Conservation (phyloP, 2,888 invertebrate species). For the Troilus luridus region DNA sequence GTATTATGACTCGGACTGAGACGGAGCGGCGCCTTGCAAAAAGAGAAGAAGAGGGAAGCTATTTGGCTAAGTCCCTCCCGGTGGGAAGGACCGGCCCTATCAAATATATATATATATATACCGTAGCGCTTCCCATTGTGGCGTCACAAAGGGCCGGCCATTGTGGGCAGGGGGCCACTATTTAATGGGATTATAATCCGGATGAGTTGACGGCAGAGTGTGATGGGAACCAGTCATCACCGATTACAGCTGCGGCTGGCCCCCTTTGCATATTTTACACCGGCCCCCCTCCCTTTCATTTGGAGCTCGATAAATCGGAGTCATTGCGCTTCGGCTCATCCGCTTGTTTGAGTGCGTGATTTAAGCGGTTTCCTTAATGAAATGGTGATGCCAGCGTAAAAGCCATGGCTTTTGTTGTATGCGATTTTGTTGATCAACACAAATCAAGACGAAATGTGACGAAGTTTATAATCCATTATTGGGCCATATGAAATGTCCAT, state of each 20-base stretch:
- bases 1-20: slow-evolving; percentile 37
- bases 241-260: slow-evolving; percentile 12
- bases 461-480: too few relatives aligned
- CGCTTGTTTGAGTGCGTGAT: background rate
- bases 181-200: slow-evolving; percentile 48
- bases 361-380: background rate
- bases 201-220: slow-evolving; percentile 46
- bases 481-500: too few relatives aligned
- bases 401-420: background rate
- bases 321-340: background rate
- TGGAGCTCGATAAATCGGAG: background rate
- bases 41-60: slow-evolving; percentile 27
- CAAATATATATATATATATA: background rate
- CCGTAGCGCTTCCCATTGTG: slow-evolving; percentile 43
- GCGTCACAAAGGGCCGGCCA: background rate
- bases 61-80: slow-evolving; percentile 24
- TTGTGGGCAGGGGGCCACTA: slow-evolving; percentile 16
- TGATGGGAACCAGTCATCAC: slow-evolving; percentile 31
- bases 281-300: background rate
- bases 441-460: background rate
- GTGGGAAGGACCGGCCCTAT: slow-evolving; percentile 3
- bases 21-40: slow-evolving; percentile 38
- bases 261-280: slow-evolving; percentile 32
- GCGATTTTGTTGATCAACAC: background rate
- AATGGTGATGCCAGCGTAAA: background rate